Conservation (phyloP, 2,113 vertebrate genomes). For the Protomyctophum bolini region DNA sequence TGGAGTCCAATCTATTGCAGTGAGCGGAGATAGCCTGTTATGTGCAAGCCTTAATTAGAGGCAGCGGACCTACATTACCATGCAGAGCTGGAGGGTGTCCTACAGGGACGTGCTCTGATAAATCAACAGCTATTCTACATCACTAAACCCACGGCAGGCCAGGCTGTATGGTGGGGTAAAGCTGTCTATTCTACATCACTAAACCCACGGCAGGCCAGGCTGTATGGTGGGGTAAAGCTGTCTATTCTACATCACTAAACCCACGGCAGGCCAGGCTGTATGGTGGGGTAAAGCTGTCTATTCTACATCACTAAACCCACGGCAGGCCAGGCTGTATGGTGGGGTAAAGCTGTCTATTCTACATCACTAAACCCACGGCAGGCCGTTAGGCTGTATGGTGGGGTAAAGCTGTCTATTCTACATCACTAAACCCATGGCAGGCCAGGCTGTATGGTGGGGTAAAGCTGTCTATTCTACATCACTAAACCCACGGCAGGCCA, state of each 20-base stretch:
- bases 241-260: no score
- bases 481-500: no score
- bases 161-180: slow-evolving; percentile 26
- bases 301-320: no score
- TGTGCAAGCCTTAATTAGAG: slow-evolving; percentile 49
- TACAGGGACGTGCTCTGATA: slow-evolving; percentile 37
- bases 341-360: slow-evolving; percentile 24
- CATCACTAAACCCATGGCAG: no score
- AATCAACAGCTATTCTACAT: slow-evolving; percentile 59
- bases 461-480: no score
- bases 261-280: no score
- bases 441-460: no score
- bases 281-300: slow-evolving; percentile 24
- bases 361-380: no score
- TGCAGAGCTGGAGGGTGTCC: slow-evolving; percentile 42
- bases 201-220: no score
- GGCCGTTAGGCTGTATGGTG: no score
- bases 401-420: no score
- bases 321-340: neutral
- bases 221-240: slow-evolving; percentile 15
- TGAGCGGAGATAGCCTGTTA: slow-evolving; percentile 25
- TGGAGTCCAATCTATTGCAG: slow-evolving; percentile 7
- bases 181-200: no score
- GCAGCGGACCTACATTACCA: slow-evolving; percentile 50
- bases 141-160: slow-evolving; percentile 6